Evolutionary conservation across 1,140 invertebrate species (phyloP), one percentile per base, ranked within the genome.

Genomic region (Zaprionus ghesquierei): DNA sequence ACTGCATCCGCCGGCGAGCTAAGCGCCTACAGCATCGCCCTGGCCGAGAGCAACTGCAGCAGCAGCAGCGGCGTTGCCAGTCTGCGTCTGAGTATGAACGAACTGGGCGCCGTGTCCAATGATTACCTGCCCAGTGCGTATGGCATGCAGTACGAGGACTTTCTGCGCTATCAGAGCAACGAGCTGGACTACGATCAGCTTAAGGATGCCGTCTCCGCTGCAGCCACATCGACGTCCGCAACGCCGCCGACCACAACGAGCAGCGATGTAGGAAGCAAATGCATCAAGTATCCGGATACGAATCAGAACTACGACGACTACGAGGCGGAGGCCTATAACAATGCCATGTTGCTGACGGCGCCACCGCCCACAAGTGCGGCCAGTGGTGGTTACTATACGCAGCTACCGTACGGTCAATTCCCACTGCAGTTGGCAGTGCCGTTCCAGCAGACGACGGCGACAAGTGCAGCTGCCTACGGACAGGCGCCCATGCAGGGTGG

Each of bases 281-380:
- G 95, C 82, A 89, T 95, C 56, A 95, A 95, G 70, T 95, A 94
- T 73, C 93, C 93, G 22, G 79, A 93, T 35, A 91, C 90, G n/a
- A 92, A 92, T 76, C 91, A 89, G 27, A 92, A 93, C 61, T 90
- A 92, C 23, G 92, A 92, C 51, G 91, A 92, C n/a, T 93, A 94
- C 68, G 94, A 94, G 75, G 93, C 94, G 73, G 94, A 94, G 64
- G 80, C 84, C 51, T 94, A 94, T 66, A 94, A 93, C 71, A 94
- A 94, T 79, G 92, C 89, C 69, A 85, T 91, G 93, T 75, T 87
- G 51, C 51, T 90, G 29, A 75, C 86, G 33, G 58, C 63, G 8
- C 77, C 74, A 22, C 55, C 72, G 23, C 54, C 74, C 1, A 54
- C 58, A 6, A 59, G 56, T 18, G 58, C 60, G 5, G 50, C 69